phyloP scores from a whole-genome alignment of 1,140 invertebrate genomes.

The Zophobas morio region DNA sequence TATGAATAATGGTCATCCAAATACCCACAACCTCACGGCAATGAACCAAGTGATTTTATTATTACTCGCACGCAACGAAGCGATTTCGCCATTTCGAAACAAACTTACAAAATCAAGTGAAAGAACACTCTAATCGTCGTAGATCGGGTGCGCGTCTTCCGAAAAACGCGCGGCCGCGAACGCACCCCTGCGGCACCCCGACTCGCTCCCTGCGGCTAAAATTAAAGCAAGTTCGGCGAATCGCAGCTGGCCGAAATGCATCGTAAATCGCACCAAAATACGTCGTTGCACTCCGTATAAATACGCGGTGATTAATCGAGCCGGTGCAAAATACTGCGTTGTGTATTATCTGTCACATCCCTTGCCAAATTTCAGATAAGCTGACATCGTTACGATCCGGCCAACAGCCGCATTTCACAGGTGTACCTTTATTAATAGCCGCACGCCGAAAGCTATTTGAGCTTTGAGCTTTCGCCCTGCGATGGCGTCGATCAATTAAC shows the following conservation, averaged over 20 bases:
- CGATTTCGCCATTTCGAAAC: not conserved
- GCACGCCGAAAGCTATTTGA: slow-evolving; percentile 3
- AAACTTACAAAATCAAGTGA: not conserved
- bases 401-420: slow-evolving; percentile 46
- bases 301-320: slow-evolving; percentile 32
- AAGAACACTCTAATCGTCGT: not conserved
- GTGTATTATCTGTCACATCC: slow-evolving; percentile 22
- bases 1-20: slow-evolving; percentile 18
- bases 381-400: slow-evolving; percentile 33
- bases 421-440: slow-evolving; percentile 44
- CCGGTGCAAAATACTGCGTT: slow-evolving; percentile 42
- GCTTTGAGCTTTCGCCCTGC: not conserved
- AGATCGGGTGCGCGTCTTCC: too few relatives aligned
- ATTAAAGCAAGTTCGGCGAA: not conserved
- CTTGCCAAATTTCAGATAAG: slow-evolving; percentile 46
- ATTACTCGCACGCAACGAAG: slow-evolving; percentile 15
- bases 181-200: too few relatives aligned
- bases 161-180: too few relatives aligned
- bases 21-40: not conserved
- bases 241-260: slow-evolving; percentile 15
- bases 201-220: too few relatives aligned
- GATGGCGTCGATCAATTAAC: not conserved
- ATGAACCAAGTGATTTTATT: slow-evolving; percentile 6
- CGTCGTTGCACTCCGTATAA: slow-evolving; percentile 31
- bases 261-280: slow-evolving; percentile 21